Percentiles rank a stretch among this genome's conserved stretches.
These are phyloP conservation scores for Meloidogyne floridensis DNA, from an alignment of 1,140 invertebrate genomes.

Conservation along the genomic window DNA sequence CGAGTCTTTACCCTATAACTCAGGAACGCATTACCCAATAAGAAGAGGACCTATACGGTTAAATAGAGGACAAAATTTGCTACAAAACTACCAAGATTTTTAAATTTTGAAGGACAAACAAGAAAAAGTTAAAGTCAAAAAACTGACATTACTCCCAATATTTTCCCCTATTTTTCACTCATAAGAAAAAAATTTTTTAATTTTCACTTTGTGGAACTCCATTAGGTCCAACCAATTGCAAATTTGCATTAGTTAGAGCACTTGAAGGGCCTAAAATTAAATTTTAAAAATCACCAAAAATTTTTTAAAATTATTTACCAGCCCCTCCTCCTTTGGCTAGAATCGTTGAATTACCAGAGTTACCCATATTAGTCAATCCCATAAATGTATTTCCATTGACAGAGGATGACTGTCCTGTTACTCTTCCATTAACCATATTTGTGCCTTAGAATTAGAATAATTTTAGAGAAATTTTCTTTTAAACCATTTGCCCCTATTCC, in stretches of 20 bases:
- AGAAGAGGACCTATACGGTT: too few species aligned
- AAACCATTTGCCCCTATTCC: conserved; percentile 11
- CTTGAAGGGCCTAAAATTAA: conserved; percentile 16
- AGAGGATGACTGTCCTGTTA: background rate
- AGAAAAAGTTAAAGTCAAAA: too few species aligned
- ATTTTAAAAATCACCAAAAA: background rate
- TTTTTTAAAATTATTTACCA: background rate
- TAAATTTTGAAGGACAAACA: too few species aligned
- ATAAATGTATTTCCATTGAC: conserved; percentile 10
- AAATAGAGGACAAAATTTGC: background rate
- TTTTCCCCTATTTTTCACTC: too few species aligned
- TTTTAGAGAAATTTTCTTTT: background rate
- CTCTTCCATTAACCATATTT: background rate
- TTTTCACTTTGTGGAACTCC: conserved; percentile 5
- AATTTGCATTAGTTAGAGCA: conserved; percentile 11
- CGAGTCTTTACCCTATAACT: too few species aligned
- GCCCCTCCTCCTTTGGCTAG: conserved; percentile 16
- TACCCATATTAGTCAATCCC: background rate
- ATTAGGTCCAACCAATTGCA: conserved; percentile 13
- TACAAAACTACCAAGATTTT: too few species aligned
- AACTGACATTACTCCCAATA: too few species aligned
- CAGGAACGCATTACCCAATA: too few species aligned
- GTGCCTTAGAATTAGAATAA: background rate
- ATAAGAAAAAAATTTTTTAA: too few species aligned
- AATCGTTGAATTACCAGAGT: conserved; percentile 4